Percentiles rank a stretch among this genome's conserved stretches.
These are phyloP conservation scores for Myrmecobius fasciatus DNA, from an alignment of 2,113 vertebrate genomes.

Conservation along the genomic window DNA sequence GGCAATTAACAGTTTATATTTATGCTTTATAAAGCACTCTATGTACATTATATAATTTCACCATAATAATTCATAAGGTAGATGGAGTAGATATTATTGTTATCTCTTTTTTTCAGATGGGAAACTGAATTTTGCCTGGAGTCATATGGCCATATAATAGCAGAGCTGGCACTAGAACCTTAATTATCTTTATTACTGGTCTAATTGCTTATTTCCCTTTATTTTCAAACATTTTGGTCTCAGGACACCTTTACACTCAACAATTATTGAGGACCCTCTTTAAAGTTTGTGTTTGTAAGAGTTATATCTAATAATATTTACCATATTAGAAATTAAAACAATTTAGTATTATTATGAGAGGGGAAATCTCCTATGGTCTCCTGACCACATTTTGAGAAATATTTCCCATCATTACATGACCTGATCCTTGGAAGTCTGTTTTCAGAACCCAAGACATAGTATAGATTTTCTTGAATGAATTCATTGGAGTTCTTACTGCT, in stretches of 20 bases:
- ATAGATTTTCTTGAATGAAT: neutral
- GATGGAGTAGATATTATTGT: neutral
- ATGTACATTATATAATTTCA: neutral
- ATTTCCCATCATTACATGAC: neutral
- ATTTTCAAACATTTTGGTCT: neutral
- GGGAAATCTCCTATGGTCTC: neutral
- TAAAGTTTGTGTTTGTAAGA: neutral
- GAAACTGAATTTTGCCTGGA: neutral
- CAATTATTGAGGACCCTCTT: neutral
- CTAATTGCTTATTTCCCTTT: neutral
- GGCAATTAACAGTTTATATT: neutral
- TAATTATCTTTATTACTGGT: neutral
- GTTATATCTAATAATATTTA: neutral
- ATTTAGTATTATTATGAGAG: neutral
- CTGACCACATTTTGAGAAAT: neutral
- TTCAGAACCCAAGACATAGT: neutral
- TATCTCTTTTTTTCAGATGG: neutral
- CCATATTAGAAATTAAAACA: neutral
- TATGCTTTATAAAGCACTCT: neutral
- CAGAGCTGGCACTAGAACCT: neutral
- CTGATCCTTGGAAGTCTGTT: neutral
- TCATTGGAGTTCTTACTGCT: neutral
- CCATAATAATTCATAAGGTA: neutral
- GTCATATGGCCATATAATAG: neutral
- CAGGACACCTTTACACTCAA: neutral